A percentile compares a stretch with the other conserved stretches of the same genome.
phyloP scores from a whole-genome alignment of 2,797 vertebrate genomes.

The Diplodus puntazzo region DNA sequence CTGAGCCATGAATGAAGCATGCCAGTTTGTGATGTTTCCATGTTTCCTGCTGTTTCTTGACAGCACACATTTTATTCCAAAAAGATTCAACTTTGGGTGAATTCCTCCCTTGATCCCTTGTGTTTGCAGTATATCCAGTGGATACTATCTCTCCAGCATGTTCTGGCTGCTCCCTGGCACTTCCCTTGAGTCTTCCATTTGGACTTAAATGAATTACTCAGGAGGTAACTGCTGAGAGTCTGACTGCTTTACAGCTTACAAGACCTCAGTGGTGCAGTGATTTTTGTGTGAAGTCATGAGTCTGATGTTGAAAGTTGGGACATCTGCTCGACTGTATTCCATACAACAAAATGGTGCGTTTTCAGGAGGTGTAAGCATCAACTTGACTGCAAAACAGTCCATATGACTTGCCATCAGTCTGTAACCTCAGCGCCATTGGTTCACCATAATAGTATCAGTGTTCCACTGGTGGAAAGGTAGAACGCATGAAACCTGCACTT shows the following conservation, averaged over 20 bases:
- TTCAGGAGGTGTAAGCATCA: background rate
- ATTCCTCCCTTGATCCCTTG: background rate
- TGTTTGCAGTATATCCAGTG: background rate
- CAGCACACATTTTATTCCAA: background rate
- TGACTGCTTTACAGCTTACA: constrained; percentile 1
- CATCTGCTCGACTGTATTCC: background rate
- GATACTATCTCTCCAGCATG: constrained; percentile 18
- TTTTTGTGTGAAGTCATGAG: background rate
- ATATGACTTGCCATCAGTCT: background rate
- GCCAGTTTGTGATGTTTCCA: too few species aligned
- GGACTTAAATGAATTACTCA: constrained; percentile 10
- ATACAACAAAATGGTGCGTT: background rate
- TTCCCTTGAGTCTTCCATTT: constrained; percentile 18
- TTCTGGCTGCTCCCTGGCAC: constrained; percentile 4
- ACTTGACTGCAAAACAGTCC: background rate
- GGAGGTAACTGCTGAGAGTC: background rate
- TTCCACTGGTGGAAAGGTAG: background rate
- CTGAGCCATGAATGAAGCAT: too few species aligned
- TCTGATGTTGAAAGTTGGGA: background rate
- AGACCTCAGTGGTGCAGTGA: background rate
- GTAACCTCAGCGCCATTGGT: background rate
- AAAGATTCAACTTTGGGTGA: background rate
- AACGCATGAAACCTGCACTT: background rate
- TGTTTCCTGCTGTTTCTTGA: background rate
- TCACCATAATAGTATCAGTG: background rate